Conservation (phyloP, 2,797 vertebrate species). For the Anguilla obscura region DNA sequence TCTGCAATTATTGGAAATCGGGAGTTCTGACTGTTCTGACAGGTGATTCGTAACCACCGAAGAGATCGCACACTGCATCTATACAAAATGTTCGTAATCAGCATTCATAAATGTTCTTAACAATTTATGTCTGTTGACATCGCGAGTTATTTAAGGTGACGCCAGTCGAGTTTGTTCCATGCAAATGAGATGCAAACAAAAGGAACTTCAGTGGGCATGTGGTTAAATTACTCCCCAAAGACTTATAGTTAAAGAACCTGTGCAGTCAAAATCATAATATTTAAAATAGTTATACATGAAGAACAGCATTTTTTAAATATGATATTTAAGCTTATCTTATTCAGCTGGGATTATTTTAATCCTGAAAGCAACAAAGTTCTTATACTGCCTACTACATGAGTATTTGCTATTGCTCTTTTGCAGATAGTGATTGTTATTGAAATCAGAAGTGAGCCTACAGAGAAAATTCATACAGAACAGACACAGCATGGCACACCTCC, state of each 20-base stretch:
- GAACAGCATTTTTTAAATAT: neutral
- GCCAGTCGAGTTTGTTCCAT: neutral
- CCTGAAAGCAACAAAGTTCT: too few species aligned
- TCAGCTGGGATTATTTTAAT: too few species aligned
- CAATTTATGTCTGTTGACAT: neutral
- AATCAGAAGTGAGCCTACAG: too few species aligned
- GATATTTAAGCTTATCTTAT: too few species aligned
- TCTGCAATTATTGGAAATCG: neutral
- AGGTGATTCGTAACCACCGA: neutral
- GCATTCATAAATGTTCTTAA: neutral
- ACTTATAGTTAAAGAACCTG: neutral
- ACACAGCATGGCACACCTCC: too few species aligned
- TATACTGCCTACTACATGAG: too few species aligned
- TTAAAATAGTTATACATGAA: neutral
- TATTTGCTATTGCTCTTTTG: too few species aligned
- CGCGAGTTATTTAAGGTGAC: neutral
- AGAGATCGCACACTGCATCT: neutral
- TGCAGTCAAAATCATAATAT: neutral
- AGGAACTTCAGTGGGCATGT: neutral
- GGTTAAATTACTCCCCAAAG: neutral
- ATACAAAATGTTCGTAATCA: neutral
- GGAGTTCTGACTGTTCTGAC: neutral
- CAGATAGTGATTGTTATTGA: too few species aligned
- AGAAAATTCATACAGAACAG: too few species aligned
- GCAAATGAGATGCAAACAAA: neutral